Conservation (phyloP, 2,113 vertebrate species). For the Pituophis catenifer region DNA sequence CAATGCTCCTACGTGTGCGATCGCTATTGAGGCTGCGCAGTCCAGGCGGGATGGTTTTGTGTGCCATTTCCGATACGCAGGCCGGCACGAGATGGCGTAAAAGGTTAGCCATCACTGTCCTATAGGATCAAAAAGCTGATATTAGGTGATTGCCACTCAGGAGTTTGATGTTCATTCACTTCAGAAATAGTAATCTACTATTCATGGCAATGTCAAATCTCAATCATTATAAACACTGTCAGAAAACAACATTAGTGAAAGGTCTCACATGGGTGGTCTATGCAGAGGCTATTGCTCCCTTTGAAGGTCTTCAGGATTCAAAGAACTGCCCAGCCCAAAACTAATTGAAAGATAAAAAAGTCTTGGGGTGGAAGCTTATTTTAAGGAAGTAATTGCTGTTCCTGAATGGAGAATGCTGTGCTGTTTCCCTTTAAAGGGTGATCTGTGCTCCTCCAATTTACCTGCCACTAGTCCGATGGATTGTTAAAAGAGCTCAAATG, state of each 20-base stretch:
- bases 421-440: not conserved
- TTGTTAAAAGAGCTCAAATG: not conserved
- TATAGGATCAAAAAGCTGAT: slow-evolving; percentile 34
- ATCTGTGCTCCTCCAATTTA: not conserved
- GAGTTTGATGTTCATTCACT: slow-evolving; percentile 58
- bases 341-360: not conserved
- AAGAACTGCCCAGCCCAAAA: not conserved
- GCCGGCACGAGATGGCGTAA: too few species aligned
- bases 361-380: not conserved
- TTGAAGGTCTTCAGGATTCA: not conserved
- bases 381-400: not conserved
- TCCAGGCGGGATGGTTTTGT: too few species aligned
- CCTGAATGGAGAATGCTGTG: not conserved
- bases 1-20: too few species aligned
- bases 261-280: not conserved
- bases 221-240: slow-evolving; percentile 64
- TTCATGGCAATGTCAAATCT: slow-evolving; percentile 59
- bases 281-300: not conserved
- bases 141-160: slow-evolving; percentile 40
- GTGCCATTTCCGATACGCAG: too few species aligned
- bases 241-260: not conserved
- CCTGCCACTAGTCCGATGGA: not conserved
- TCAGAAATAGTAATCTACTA: slow-evolving; percentile 56
- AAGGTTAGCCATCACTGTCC: too few species aligned
- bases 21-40: too few species aligned